phyloP scores from a whole-genome alignment of 2,888 invertebrate species.

The Eristalis arbustorum region DNA sequence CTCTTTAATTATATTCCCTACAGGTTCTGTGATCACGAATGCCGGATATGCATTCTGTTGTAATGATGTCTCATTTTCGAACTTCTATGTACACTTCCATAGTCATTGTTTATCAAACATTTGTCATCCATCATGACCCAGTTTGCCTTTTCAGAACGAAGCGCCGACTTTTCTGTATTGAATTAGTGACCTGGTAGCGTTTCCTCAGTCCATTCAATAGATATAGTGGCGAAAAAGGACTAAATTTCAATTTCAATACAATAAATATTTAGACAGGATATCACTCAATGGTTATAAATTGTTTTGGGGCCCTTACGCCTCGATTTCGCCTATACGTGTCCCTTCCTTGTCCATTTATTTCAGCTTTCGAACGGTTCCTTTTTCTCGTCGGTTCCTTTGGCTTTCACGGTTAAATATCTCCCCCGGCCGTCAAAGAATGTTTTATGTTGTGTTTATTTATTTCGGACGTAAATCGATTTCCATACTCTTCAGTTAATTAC shows the following conservation, averaged over 20 bases:
- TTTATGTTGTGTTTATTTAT: constrained; percentile 25
- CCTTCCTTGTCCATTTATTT: constrained; percentile 1
- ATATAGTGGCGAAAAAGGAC: constrained; percentile 46
- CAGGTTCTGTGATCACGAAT: too few relatives aligned
- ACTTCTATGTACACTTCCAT: too few relatives aligned
- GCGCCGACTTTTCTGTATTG: constrained; percentile 1
- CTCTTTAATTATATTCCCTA: too few relatives aligned
- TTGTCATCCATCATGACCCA: background rate
- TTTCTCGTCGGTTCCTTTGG: background rate
- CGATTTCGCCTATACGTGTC: background rate
- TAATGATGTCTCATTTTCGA: too few relatives aligned
- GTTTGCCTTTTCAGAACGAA: background rate
- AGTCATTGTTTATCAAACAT: background rate
- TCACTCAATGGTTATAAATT: constrained; percentile 64
- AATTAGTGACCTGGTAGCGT: constrained; percentile 20
- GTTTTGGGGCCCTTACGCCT: constrained; percentile 33
- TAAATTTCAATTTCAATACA: constrained; percentile 61
- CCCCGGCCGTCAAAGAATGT: constrained; percentile 31
- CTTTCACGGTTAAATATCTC: constrained; percentile 12
- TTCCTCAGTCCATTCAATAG: background rate
- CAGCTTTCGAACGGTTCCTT: background rate
- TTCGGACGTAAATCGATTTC: constrained; percentile 47
- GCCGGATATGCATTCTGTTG: too few relatives aligned
- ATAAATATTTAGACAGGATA: constrained; percentile 67
- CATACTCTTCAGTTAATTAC: constrained; percentile 43